phyloP scores from a whole-genome alignment of 2,797 vertebrate species.

The Rhinichthys osculus region DNA sequence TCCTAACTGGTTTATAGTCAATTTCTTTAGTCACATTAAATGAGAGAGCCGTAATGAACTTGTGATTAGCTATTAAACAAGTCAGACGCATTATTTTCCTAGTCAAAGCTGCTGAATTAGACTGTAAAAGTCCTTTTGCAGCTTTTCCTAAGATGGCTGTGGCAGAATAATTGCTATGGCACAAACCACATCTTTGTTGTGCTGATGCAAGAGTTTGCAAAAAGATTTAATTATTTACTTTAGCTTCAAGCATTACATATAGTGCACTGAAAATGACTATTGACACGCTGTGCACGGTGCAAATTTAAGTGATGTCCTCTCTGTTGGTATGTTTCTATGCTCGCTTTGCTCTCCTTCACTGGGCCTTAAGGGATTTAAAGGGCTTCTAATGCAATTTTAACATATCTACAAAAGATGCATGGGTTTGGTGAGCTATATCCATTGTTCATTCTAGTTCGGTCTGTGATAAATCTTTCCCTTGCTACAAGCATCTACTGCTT shows the following conservation, averaged over 20 bases:
- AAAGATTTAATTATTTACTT: conserved; percentile 46
- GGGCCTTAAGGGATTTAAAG: not conserved
- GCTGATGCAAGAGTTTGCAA: conserved; percentile 46
- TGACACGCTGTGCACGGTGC: not conserved
- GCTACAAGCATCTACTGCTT: conserved; percentile 74
- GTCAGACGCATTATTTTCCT: not conserved
- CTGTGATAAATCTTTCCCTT: conserved; percentile 75
- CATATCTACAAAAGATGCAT: conserved; percentile 7
- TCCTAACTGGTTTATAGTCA: conserved; percentile 26
- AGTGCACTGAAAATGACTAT: conserved; percentile 8
- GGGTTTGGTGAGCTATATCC: not conserved
- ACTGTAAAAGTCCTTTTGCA: not conserved
- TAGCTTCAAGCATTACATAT: conserved; percentile 28
- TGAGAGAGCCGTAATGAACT: conserved; percentile 16
- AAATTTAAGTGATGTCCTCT: conserved; percentile 13
- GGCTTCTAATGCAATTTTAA: conserved; percentile 12
- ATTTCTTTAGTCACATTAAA: conserved; percentile 17
- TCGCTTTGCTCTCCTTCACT: not conserved
- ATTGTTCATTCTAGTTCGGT: conserved; percentile 49
- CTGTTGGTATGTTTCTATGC: not conserved
- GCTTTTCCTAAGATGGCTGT: not conserved
- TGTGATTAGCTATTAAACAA: conserved; percentile 21
- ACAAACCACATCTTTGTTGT: conserved; percentile 37
- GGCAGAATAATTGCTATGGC: conserved; percentile 18
- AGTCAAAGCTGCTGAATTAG: not conserved